Percentiles rank a stretch among this genome's conserved stretches.
Evolutionary conservation across 2,888 invertebrate species (phyloP).

Genomic region (Phortica okadai): DNA sequence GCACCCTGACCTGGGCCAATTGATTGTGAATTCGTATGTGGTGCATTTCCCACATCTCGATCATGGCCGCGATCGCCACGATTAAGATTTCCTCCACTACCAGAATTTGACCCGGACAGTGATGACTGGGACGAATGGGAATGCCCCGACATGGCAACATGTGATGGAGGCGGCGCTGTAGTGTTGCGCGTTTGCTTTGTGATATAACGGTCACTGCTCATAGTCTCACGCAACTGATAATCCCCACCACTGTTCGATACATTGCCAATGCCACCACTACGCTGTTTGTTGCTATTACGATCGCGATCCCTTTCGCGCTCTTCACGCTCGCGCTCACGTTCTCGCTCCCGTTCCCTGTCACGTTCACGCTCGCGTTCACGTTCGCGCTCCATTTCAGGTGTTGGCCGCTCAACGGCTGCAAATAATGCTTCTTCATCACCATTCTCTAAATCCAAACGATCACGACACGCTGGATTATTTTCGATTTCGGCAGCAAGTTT

Average conservation of each 20-base stretch:
- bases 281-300: constrained; percentile 58
- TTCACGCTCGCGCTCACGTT: constrained; percentile 52
- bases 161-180: constrained; percentile 68
- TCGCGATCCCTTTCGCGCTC: constrained; percentile 53
- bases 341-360: constrained; percentile 59
- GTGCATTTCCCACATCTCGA: constrained; percentile 56
- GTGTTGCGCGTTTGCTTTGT: constrained; percentile 71
- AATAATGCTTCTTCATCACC: constrained; percentile 93
- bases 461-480: constrained; percentile 87
- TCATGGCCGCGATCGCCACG: constrained; percentile 31
- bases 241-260: constrained; percentile 42
- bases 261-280: constrained; percentile 42
- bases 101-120: constrained; percentile 1
- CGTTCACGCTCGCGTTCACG: constrained; percentile 56
- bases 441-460: constrained; percentile 91
- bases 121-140: constrained; percentile 34
- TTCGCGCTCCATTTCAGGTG: constrained; percentile 54
- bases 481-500: constrained; percentile 96
- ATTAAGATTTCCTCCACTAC: constrained; percentile 44
- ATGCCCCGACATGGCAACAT: constrained; percentile 63
- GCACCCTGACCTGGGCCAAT: constrained; percentile 45
- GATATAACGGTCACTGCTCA: constrained; percentile 71
- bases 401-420: constrained; percentile 88
- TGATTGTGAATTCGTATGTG: constrained; percentile 50
- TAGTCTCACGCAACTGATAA: constrained; percentile 66